phyloP scores from a whole-genome alignment of 2,797 vertebrate species.

The Anolis apletophallus region DNA sequence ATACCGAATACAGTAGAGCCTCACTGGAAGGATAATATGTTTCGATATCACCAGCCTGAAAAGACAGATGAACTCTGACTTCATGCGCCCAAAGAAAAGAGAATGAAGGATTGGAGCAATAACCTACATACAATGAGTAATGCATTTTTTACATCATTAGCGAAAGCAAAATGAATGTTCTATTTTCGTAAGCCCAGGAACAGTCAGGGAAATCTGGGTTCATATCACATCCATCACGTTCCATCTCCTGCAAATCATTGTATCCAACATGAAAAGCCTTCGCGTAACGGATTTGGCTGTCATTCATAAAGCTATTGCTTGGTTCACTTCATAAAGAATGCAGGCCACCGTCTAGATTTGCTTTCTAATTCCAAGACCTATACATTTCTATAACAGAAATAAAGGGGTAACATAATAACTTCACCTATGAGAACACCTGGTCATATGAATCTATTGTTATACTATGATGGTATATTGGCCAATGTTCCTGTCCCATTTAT shows the following conservation, averaged over 20 bases:
- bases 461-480: background rate
- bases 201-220: background rate
- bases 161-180: slow-evolving; percentile 45
- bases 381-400: slow-evolving; percentile 6
- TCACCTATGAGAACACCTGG: background rate
- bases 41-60: slow-evolving; percentile 36
- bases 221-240: background rate
- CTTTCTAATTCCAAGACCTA: slow-evolving; percentile 18
- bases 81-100: slow-evolving; percentile 18
- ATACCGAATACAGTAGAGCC: slow-evolving; percentile 22
- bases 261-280: slow-evolving; percentile 19
- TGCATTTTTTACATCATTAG: slow-evolving; percentile 53
- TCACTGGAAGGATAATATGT: slow-evolving; percentile 8
- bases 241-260: slow-evolving; percentile 29
- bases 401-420: slow-evolving; percentile 1
- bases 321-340: background rate
- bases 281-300: background rate
- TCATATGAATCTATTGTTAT: background rate
- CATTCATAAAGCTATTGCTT: background rate
- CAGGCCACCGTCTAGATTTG: background rate
- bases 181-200: slow-evolving; percentile 48
- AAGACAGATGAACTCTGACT: slow-evolving; percentile 43
- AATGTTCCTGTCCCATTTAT: background rate
- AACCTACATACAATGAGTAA: slow-evolving; percentile 33
- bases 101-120: slow-evolving; percentile 41